phyloP scores from a whole-genome alignment of 2,888 invertebrate species.

The Heliconius ismenius region DNA sequence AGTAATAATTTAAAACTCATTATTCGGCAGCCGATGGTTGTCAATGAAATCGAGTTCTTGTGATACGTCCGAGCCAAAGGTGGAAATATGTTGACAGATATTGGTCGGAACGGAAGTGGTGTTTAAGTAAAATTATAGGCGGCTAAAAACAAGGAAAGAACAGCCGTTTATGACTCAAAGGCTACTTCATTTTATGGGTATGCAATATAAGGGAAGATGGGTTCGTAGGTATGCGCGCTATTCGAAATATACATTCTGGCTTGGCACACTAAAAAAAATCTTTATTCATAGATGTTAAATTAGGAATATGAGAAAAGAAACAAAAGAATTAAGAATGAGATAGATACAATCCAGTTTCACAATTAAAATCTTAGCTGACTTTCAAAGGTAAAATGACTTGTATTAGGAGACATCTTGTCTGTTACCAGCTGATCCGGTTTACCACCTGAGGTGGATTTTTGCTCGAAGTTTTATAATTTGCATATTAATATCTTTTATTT shows the following conservation, averaged over 20 bases:
- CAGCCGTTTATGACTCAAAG: slow-evolving; percentile 62
- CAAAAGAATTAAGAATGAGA: slow-evolving; percentile 19
- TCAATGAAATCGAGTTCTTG: slow-evolving; percentile 81
- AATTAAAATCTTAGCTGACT: slow-evolving; percentile 49
- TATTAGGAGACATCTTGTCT: slow-evolving; percentile 72
- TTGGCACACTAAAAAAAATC: background rate
- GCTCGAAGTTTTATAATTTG: slow-evolving; percentile 60
- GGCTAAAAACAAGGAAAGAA: slow-evolving; percentile 75
- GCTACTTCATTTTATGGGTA: slow-evolving; percentile 57
- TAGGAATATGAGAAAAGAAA: slow-evolving; percentile 1
- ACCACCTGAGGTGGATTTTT: slow-evolving; percentile 74
- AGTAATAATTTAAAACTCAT: slow-evolving; percentile 81
- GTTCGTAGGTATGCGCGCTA: slow-evolving; percentile 36
- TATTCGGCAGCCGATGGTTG: slow-evolving; percentile 74
- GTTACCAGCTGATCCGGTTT: slow-evolving; percentile 76
- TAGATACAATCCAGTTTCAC: slow-evolving; percentile 34
- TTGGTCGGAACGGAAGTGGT: slow-evolving; percentile 78
- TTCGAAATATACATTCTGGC: slow-evolving; percentile 2
- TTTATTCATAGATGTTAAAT: slow-evolving; percentile 5
- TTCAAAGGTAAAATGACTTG: slow-evolving; percentile 53
- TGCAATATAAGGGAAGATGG: slow-evolving; percentile 46
- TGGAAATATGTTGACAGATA: slow-evolving; percentile 81
- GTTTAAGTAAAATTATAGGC: slow-evolving; percentile 77
- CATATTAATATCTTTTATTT: slow-evolving; percentile 61
- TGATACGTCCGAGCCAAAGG: slow-evolving; percentile 75